Conservation (phyloP, 1,140 invertebrate species). For the Cherax destructor region DNA sequence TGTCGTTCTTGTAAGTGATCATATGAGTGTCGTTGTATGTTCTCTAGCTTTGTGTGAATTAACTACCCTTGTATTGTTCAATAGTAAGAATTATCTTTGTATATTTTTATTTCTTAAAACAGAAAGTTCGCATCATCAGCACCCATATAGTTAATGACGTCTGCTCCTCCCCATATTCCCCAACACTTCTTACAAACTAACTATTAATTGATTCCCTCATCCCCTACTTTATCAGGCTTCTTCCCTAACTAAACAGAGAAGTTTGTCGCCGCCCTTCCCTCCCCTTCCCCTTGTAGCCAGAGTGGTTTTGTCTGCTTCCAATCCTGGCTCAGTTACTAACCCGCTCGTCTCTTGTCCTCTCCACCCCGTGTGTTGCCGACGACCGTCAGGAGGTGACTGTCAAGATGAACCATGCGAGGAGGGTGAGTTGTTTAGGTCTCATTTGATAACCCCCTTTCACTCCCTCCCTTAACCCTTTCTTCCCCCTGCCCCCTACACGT, state of each 20-base stretch:
- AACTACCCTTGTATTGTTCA: neutral
- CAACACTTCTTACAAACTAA: constrained; percentile 7
- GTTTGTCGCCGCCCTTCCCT: neutral
- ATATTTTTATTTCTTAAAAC: neutral
- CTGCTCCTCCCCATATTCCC: neutral
- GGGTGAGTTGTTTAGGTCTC: constrained; percentile 17
- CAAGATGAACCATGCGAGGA: constrained; percentile 47
- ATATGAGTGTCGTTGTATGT: neutral
- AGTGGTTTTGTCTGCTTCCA: constrained; percentile 20
- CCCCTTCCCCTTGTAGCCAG: constrained; percentile 11
- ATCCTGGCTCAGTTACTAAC: constrained; percentile 27
- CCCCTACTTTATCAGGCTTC: neutral
- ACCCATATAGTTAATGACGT: constrained; percentile 19
- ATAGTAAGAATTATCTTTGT: neutral
- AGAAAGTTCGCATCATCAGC: constrained; percentile 18
- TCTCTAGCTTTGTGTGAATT: neutral
- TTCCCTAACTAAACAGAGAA: constrained; percentile 9
- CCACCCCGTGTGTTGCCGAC: constrained; percentile 5
- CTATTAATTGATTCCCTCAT: neutral
- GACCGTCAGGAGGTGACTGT: constrained; percentile 51
- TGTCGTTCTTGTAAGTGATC: neutral
- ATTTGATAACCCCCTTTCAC: constrained; percentile 1
- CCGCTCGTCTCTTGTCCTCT: constrained; percentile 31
- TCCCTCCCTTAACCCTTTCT: neutral
- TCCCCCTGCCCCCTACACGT: neutral